phyloP scores from a whole-genome alignment of 2,113 vertebrate species.

The Cricetomys ansorgei region DNA sequence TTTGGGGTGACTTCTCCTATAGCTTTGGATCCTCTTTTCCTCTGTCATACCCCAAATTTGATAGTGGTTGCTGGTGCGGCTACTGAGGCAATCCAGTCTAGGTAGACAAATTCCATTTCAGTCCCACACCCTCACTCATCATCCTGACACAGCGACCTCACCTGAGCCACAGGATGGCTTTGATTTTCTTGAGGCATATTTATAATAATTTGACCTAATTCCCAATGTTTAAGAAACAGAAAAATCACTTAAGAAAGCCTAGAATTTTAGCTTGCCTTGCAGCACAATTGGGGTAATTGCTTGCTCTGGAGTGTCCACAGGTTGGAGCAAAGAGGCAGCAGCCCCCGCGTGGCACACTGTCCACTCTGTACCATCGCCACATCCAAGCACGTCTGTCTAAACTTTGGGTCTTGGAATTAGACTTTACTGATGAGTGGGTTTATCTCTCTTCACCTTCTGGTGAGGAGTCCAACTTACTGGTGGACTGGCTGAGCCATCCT shows the following conservation, averaged over 20 bases:
- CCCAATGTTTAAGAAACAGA: background rate
- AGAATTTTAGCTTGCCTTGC: background rate
- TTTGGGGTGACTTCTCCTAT: background rate
- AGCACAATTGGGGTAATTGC: background rate
- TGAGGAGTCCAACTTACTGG: background rate
- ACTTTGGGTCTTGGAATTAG: background rate
- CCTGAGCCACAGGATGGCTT: background rate
- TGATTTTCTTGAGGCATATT: background rate
- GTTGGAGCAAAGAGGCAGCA: background rate
- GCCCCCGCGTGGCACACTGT: background rate
- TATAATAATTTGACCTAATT: background rate
- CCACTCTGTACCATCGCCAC: background rate
- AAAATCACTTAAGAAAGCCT: background rate
- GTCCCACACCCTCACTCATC: too few relatives aligned
- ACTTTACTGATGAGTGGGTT: fast-evolving
- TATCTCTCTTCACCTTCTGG: too few relatives aligned
- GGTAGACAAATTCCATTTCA: fast-evolving
- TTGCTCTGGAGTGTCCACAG: background rate
- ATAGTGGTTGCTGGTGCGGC: background rate
- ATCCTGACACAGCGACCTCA: background rate
- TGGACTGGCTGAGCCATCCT: background rate
- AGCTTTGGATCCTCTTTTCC: background rate
- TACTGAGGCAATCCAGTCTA: background rate
- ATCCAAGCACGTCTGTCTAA: background rate
- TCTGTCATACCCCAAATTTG: background rate